A percentile compares a stretch with the other conserved stretches of the same genome.
Evolutionary conservation across 2,888 invertebrate species (phyloP).

Genomic region (Amiota minor): DNA sequence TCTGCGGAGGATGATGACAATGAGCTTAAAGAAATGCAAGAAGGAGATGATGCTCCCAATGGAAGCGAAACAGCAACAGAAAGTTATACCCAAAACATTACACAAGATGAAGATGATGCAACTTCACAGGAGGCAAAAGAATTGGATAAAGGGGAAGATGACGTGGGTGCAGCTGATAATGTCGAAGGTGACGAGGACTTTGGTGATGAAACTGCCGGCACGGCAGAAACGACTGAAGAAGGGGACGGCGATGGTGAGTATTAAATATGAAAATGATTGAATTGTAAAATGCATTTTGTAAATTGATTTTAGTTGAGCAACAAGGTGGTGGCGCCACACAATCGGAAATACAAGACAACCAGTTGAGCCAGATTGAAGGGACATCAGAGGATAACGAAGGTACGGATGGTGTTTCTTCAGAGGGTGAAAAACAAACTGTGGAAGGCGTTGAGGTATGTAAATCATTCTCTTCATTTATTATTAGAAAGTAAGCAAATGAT

Average conservation of each 20-base stretch:
- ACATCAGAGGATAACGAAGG: constrained; percentile 71
- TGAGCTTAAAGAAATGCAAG: constrained; percentile 60
- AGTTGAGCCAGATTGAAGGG: constrained; percentile 67
- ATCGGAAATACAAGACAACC: constrained; percentile 72
- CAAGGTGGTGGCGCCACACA: constrained; percentile 74
- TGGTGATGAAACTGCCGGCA: constrained; percentile 73
- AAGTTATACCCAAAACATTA: constrained; percentile 50
- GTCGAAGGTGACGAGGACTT: constrained; percentile 63
- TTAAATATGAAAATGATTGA: too few relatives aligned
- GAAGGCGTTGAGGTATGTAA: constrained; percentile 69
- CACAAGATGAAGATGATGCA: constrained; percentile 47
- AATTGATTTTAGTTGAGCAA: constrained; percentile 30
- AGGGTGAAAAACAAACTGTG: constrained; percentile 77
- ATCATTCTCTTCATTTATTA: neutral
- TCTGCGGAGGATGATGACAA: constrained; percentile 63
- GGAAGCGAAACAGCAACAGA: constrained; percentile 37
- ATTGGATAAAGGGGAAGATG: constrained; percentile 44
- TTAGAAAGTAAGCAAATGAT: constrained; percentile 3
- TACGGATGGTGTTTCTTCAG: constrained; percentile 76
- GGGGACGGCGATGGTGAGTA: constrained; percentile 64
- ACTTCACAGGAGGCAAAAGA: constrained; percentile 49
- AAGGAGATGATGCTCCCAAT: constrained; percentile 57
- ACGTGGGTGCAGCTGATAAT: constrained; percentile 74
- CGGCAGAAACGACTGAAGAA: constrained; percentile 61
- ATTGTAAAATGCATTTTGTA: neutral